Base-by-base conservation (phyloP, 2,888 invertebrate species). In the Aelia acuminata region DNA sequence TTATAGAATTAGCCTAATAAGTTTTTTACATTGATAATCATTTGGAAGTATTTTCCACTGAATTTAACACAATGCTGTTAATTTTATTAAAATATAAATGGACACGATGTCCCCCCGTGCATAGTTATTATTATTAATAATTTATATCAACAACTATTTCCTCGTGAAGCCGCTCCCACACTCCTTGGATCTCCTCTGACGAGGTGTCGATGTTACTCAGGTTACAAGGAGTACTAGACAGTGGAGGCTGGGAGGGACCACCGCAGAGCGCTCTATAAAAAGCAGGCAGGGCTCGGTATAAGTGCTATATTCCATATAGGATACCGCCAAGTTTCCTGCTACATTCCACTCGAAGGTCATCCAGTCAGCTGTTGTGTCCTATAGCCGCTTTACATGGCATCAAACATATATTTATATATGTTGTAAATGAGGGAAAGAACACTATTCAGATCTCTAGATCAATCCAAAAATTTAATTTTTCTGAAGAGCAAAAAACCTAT, bases 281-380 rank as follows among this genome's bases (percentile, higher is more conserved):
- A 80, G 80, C 80, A 47, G 80, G 22, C 39, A 80, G n/a, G n/a
- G n/a, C n/a, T 43, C 80, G 80, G 80, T 80, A 80, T 80, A 80
- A 47, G 80, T 80, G 80, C 80, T 47, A 47, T 47, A 47, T 47
- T 80, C 80, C 80, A 43, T 80, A 80, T 80, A 80, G 10, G 80
- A 43, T 80, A 80, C 43, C 22, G 15, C 43, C 80, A 80, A 39
- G 80, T 80, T 80, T 80, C 80, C 80, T 80, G 80, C 43, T 43
- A n/a, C 80, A 80, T 80, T 80, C 80, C 43, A n/a, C 11, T 43
- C 80, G 80, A 80, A 80, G 80, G 80, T n/a, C 80, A 8, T 20
- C 43, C 43, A 31, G 63, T 70, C 63, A 70, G 63, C 63, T 70
- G 63, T 49, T 48, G 50, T 48, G 22, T n/a, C 26, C 47, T 47